Percentiles rank a stretch among this genome's conserved stretches.
phyloP scores from a whole-genome alignment of 1,140 invertebrate genomes.

The Leptonema lineaticorne region DNA sequence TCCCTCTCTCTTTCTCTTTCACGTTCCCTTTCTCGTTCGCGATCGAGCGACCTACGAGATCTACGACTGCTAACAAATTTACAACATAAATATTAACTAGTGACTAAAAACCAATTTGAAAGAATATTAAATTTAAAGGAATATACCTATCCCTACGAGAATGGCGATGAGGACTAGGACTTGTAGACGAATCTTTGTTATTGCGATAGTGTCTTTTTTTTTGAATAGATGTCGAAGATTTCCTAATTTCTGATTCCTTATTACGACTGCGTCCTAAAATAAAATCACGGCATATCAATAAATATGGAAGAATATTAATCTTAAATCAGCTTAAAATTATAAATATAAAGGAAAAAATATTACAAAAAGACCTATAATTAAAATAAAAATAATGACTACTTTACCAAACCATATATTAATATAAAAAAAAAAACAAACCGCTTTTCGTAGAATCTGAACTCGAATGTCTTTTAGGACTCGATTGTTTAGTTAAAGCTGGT shows the following conservation, averaged over 20 bases:
- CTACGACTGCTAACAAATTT: conserved; percentile 30
- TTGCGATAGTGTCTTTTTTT: conserved; percentile 78
- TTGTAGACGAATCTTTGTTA: conserved; percentile 77
- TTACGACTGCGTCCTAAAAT: conserved; percentile 33
- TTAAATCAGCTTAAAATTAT: not conserved
- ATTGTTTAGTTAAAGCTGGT: conserved; percentile 16
- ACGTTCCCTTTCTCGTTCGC: conserved; percentile 45
- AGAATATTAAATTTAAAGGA: conserved; percentile 9
- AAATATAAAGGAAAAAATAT: not conserved
- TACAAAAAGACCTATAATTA: not conserved
- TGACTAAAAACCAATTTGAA: conserved; percentile 13
- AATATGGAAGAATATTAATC: not conserved
- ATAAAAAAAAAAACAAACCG: conserved; percentile 16
- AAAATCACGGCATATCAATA: not conserved
- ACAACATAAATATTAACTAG: not conserved
- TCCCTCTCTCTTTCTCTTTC: conserved; percentile 53
- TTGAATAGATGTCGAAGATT: conserved; percentile 43
- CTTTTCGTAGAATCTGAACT: conserved; percentile 39
- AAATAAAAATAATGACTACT: not conserved
- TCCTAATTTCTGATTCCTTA: conserved; percentile 36
- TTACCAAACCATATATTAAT: not conserved
- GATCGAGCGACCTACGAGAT: conserved; percentile 32
- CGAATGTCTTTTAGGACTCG: conserved; percentile 31
- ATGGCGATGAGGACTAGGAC: conserved; percentile 54
- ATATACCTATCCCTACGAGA: conserved; percentile 53